phyloP scores from a whole-genome alignment of 2,113 vertebrate species.

The Cricetomys ansorgei region DNA sequence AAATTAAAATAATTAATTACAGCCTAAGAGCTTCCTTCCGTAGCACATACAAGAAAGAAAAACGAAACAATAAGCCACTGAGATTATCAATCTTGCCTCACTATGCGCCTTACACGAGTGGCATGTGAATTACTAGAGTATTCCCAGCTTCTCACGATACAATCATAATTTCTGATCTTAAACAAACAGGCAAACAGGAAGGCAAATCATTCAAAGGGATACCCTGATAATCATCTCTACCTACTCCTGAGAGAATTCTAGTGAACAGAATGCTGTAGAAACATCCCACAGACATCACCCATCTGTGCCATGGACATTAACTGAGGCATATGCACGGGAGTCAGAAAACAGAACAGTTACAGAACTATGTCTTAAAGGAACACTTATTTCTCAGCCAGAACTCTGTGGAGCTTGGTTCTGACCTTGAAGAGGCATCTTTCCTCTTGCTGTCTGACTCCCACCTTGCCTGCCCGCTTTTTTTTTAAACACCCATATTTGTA shows the following conservation, averaged over 20 bases:
- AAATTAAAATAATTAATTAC: not conserved
- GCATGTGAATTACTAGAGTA: not conserved
- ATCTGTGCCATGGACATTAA: not conserved
- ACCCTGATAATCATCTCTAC: not conserved
- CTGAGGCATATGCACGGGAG: not conserved
- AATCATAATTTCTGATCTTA: not conserved
- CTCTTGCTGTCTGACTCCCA: not conserved
- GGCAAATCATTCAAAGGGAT: not conserved
- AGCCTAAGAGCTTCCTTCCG: not conserved
- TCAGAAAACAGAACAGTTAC: not conserved
- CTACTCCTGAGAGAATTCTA: not conserved
- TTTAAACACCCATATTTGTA: conserved; percentile 33
- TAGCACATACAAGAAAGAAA: not conserved
- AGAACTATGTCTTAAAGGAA: not conserved
- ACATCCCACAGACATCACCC: not conserved
- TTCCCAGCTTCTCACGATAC: not conserved
- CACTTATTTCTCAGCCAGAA: not conserved
- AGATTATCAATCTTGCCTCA: not conserved
- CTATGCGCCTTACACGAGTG: not conserved
- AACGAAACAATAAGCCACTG: not conserved
- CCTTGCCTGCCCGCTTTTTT: conserved; percentile 32
- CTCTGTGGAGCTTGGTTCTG: not conserved
- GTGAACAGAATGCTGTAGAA: not conserved
- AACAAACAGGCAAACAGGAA: not conserved
- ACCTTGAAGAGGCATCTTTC: not conserved